Evolutionary conservation across 2,888 invertebrate species (phyloP).

Genomic region (Lycocerus yunnanus): DNA sequence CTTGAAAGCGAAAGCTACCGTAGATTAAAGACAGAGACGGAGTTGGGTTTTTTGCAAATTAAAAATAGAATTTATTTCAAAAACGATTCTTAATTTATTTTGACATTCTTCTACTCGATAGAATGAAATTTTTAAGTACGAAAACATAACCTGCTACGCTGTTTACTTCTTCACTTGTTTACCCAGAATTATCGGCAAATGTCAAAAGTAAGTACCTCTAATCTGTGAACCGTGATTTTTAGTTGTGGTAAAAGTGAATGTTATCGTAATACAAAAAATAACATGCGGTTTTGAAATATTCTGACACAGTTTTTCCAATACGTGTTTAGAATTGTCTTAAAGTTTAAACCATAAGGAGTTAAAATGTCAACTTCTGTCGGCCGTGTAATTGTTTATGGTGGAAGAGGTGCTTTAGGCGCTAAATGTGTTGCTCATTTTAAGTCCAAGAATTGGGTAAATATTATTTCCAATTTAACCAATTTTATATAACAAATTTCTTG

Average conservation of each 20-base stretch:
- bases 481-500: background rate
- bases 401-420: conserved; percentile 92
- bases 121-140: background rate
- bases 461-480: conserved; percentile 1
- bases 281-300: background rate
- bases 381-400: conserved; percentile 90
- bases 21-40: conserved; percentile 3
- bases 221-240: background rate
- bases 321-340: background rate
- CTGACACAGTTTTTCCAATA: background rate
- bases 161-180: background rate
- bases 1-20: conserved; percentile 17
- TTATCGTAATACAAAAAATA: background rate
- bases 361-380: conserved; percentile 54
- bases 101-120: background rate
- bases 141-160: background rate
- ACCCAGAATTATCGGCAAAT: background rate
- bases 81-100: background rate
- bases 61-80: background rate
- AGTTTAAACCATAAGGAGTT: background rate
- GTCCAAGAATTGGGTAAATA: conserved; percentile 81
- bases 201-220: background rate
- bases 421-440: conserved; percentile 89
- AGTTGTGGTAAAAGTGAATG: background rate
- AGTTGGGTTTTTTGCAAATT: background rate